Evolutionary conservation across 2,113 vertebrate genomes (phyloP).

Genomic region (Cyanoderma ruficeps): DNA sequence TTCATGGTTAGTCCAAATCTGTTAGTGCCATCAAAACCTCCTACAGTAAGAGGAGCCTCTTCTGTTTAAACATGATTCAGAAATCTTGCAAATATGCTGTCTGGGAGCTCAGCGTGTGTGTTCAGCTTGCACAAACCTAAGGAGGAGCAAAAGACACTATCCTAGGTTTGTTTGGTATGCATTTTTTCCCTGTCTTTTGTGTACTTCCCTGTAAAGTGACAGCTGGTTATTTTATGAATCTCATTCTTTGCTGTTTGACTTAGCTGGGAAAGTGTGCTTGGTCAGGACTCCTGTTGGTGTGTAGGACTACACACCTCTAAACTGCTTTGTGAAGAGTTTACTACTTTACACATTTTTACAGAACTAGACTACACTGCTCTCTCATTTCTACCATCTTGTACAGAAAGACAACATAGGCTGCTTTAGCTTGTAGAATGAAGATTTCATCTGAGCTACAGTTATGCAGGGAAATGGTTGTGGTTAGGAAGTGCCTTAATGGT

Average conservation of each 20-base stretch:
- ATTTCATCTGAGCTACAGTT: neutral
- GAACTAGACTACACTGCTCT: neutral
- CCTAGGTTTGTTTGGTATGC: neutral
- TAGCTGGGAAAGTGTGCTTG: neutral
- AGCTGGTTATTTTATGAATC: neutral
- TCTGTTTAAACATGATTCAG: neutral
- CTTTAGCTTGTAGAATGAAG: neutral
- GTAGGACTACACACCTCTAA: neutral
- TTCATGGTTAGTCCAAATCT: conserved; percentile 11
- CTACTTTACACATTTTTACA: neutral
- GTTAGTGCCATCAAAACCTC: neutral
- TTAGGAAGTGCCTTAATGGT: neutral
- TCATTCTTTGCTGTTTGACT: neutral
- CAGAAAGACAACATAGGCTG: neutral
- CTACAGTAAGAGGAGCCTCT: neutral
- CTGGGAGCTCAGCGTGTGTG: neutral
- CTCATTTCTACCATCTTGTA: neutral
- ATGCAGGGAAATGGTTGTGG: neutral
- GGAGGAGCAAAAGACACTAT: neutral
- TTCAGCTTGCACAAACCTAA: neutral
- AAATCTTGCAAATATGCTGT: neutral
- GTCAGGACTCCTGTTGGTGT: neutral
- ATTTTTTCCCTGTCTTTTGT: neutral
- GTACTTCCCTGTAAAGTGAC: neutral
- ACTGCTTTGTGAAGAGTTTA: neutral